phyloP scores from a whole-genome alignment of 2,888 invertebrate species.

The Ptychoptera albimana region DNA sequence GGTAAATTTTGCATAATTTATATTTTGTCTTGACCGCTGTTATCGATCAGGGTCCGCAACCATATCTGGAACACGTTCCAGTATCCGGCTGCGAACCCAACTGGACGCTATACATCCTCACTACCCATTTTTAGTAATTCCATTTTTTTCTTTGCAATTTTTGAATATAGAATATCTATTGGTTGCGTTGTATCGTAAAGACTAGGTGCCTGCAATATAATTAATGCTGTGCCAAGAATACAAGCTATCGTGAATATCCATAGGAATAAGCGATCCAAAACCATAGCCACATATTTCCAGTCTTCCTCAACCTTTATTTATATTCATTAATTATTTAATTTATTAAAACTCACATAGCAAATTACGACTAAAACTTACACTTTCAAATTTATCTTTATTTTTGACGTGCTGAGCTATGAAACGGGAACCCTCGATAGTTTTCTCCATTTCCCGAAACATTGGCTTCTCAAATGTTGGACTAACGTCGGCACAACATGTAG shows the following conservation, averaged over 20 bases:
- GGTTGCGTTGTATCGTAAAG: constrained; percentile 82
- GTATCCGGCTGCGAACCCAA: constrained; percentile 39
- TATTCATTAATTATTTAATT: too few relatives aligned
- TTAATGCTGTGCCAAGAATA: constrained; percentile 73
- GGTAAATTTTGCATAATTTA: too few relatives aligned
- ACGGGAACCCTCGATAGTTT: constrained; percentile 80
- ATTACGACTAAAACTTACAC: too few relatives aligned
- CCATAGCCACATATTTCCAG: constrained; percentile 95
- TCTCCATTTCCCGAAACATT: constrained; percentile 72
- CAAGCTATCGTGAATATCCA: constrained; percentile 92
- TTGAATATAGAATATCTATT: constrained; percentile 78
- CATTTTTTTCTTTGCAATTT: constrained; percentile 81
- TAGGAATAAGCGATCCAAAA: constrained; percentile 88
- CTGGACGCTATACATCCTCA: constrained; percentile 31
- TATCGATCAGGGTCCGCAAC: constrained; percentile 49
- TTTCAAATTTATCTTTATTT: constrained; percentile 88
- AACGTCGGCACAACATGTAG: constrained; percentile 38
- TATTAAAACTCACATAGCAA: too few relatives aligned
- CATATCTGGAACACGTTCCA: constrained; percentile 52
- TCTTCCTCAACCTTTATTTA: constrained; percentile 81
- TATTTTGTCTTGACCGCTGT: constrained; percentile 26
- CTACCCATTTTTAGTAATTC: constrained; percentile 77
- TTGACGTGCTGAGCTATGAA: constrained; percentile 92
- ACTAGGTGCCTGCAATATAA: constrained; percentile 80
- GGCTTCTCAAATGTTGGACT: constrained; percentile 74